phyloP scores from a whole-genome alignment of 2,888 invertebrate species.

The Nebria salina region DNA sequence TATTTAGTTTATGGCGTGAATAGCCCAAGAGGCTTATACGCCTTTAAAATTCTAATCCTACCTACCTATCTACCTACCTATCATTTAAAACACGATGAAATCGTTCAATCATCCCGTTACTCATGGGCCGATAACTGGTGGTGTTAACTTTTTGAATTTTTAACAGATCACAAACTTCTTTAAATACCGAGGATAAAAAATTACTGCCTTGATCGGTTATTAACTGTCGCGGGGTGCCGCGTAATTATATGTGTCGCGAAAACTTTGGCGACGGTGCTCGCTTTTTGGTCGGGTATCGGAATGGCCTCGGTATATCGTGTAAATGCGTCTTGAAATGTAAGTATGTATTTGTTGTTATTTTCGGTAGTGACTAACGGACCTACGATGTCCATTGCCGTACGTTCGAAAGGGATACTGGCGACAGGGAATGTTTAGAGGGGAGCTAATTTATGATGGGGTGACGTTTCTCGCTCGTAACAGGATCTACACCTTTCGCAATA shows the following conservation, averaged over 20 bases:
- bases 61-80: too few species aligned
- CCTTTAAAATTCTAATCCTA: too few species aligned
- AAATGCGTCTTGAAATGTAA: slow-evolving; percentile 53
- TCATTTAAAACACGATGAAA: slow-evolving; percentile 20
- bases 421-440: slow-evolving; percentile 53
- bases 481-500: slow-evolving; percentile 50
- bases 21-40: too few species aligned
- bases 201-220: slow-evolving; percentile 51
- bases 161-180: slow-evolving; percentile 50
- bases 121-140: slow-evolving; percentile 50
- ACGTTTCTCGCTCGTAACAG: slow-evolving; percentile 52
- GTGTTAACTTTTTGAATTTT: slow-evolving; percentile 48
- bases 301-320: slow-evolving; percentile 52
- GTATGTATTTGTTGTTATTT: slow-evolving; percentile 52
- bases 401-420: slow-evolving; percentile 50
- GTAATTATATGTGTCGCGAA: slow-evolving; percentile 47
- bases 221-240: slow-evolving; percentile 50
- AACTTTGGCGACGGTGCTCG: slow-evolving; percentile 51
- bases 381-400: slow-evolving; percentile 52
- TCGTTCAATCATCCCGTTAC: slow-evolving; percentile 49
- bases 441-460: slow-evolving; percentile 41
- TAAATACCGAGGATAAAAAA: slow-evolving; percentile 50
- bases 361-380: slow-evolving; percentile 51
- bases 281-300: slow-evolving; percentile 51
- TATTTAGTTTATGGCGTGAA: too few species aligned